Percentiles rank a stretch among this genome's conserved stretches.
Conservation (phyloP, 2,888 invertebrate genomes). For the Heteromurus nitidus region DNA sequence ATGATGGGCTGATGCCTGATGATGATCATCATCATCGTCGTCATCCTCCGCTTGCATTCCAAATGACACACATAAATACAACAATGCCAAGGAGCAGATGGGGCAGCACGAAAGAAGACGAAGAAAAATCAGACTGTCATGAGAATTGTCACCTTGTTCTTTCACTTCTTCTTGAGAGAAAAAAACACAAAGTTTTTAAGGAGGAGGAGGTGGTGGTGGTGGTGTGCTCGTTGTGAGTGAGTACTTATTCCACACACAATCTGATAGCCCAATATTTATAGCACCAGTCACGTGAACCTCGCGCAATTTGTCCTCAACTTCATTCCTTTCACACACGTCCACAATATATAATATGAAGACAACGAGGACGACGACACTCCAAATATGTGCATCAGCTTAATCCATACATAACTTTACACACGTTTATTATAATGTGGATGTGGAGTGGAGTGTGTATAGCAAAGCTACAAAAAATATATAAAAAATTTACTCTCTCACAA, state of each 20-base stretch:
- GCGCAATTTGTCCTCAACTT: constrained; percentile 69
- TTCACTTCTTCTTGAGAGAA: constrained; percentile 37
- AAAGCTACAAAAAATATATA: too few relatives aligned
- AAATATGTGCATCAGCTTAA: constrained; percentile 49
- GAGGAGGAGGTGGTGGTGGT: constrained; percentile 1
- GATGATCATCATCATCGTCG: constrained; percentile 21
- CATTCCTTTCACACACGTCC: constrained; percentile 35
- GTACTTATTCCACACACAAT: constrained; percentile 22
- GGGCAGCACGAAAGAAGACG: constrained; percentile 46
- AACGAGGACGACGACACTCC: constrained; percentile 45
- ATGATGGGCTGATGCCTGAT: constrained; percentile 54
- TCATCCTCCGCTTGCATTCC: neutral
- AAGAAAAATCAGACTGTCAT: constrained; percentile 72
- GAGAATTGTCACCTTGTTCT: constrained; percentile 71
- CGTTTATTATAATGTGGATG: neutral
- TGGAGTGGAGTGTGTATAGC: neutral
- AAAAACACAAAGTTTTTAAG: neutral
- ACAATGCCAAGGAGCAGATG: constrained; percentile 36
- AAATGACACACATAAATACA: constrained; percentile 11
- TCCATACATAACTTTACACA: too few relatives aligned
- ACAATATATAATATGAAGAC: constrained; percentile 13
- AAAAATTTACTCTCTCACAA: too few relatives aligned
- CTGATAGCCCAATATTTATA: constrained; percentile 73
- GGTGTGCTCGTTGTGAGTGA: neutral
- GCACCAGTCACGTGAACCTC: constrained; percentile 70